These are phyloP conservation scores for Herminia tarsipennalis DNA, from an alignment of 2,888 invertebrate genomes.

Conservation along the genomic window DNA sequence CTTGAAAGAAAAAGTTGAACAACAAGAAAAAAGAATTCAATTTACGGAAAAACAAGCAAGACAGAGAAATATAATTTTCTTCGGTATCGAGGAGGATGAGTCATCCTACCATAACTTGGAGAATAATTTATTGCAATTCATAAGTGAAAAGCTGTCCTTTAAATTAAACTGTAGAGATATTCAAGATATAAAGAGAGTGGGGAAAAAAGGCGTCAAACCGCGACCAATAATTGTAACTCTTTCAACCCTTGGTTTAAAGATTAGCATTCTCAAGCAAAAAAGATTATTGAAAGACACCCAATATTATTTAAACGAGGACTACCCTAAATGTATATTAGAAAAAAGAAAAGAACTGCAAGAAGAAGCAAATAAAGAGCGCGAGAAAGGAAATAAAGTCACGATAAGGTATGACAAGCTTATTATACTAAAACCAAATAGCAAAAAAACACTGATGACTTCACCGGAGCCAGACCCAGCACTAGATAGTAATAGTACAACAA, in stretches of 20 bases:
- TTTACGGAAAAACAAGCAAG: conserved; percentile 27
- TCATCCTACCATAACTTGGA: neutral
- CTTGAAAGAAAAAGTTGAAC: conserved; percentile 21
- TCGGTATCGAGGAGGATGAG: conserved; percentile 20
- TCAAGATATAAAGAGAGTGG: conserved; percentile 1
- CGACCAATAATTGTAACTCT: conserved; percentile 6
- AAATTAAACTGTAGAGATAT: neutral
- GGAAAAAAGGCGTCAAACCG: conserved; percentile 1
- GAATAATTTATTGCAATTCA: conserved; percentile 1
- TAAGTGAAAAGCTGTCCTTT: neutral
- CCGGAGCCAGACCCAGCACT: neutral
- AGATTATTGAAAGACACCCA: conserved; percentile 8
- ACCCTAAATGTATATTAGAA: conserved; percentile 8
- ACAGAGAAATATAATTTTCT: conserved; percentile 23
- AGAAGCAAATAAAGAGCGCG: conserved; percentile 7
- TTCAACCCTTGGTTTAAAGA: conserved; percentile 8
- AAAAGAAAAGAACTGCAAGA: conserved; percentile 14
- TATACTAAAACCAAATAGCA: conserved; percentile 4
- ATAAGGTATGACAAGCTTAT: conserved; percentile 12
- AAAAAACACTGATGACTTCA: neutral
- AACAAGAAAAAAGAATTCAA: conserved; percentile 26
- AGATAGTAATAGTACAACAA: neutral
- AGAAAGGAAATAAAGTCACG: conserved; percentile 7
- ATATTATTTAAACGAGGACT: conserved; percentile 3
- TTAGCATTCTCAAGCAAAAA: conserved; percentile 12